Evolutionary conservation across 2,797 vertebrate species (phyloP).

Genomic region (Mallotus villosus): DNA sequence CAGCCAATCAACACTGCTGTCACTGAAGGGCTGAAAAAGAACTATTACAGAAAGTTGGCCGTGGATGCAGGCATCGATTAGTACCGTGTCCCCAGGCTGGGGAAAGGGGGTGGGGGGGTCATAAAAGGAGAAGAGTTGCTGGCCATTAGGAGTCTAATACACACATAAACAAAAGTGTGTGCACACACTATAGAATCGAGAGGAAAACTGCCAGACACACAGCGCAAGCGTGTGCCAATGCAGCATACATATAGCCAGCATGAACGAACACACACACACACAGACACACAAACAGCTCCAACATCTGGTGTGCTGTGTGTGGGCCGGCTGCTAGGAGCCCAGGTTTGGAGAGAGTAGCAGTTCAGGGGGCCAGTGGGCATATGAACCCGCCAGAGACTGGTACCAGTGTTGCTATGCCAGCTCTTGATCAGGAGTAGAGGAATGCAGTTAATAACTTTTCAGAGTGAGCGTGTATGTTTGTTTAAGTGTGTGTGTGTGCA

Average conservation of each 20-base stretch:
- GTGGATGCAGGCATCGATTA: background rate
- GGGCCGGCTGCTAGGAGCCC: constrained; percentile 37
- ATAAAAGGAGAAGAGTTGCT: background rate
- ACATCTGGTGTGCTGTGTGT: constrained; percentile 41
- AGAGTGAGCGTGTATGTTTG: constrained; percentile 13
- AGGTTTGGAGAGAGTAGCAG: constrained; percentile 36
- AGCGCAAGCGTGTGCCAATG: too few relatives aligned
- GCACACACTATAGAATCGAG: background rate
- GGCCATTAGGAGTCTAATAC: too few relatives aligned
- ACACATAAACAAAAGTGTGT: too few relatives aligned
- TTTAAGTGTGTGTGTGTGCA: constrained; percentile 7
- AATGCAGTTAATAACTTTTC: constrained; percentile 28
- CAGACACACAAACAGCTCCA: constrained; percentile 23
- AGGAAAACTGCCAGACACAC: background rate
- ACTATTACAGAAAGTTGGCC: background rate
- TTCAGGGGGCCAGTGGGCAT: constrained; percentile 42
- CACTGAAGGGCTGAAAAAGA: background rate
- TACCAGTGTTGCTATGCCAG: constrained; percentile 39
- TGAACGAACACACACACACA: constrained; percentile 1
- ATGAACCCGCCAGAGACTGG: constrained; percentile 49
- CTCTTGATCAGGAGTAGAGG: constrained; percentile 42
- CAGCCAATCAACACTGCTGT: constrained; percentile 12
- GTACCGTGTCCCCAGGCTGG: background rate
- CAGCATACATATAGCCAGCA: background rate
- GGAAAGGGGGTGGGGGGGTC: background rate